Percentiles rank a stretch among this genome's conserved stretches.
Evolutionary conservation across 2,797 vertebrate genomes (phyloP).

Genomic region (Tolypeutes matacus): DNA sequence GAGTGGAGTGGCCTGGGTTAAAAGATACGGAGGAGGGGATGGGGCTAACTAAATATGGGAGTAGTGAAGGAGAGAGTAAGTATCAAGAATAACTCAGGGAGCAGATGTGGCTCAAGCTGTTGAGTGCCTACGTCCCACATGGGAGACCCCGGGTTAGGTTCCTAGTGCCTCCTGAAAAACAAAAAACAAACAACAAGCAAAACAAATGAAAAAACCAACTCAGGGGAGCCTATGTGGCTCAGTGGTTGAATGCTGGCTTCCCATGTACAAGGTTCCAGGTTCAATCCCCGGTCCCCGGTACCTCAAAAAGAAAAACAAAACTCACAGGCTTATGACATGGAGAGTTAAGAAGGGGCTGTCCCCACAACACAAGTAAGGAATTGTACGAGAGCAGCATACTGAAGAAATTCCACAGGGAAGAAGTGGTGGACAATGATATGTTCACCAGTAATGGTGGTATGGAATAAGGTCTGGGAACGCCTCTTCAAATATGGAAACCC

Average conservation of each 20-base stretch:
- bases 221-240: too few relatives aligned
- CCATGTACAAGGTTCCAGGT: too few relatives aligned
- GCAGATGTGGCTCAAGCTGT: too few relatives aligned
- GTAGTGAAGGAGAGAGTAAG: background rate
- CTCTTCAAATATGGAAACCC: background rate
- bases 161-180: too few relatives aligned
- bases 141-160: too few relatives aligned
- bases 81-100: background rate
- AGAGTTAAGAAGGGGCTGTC: too few relatives aligned
- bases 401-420: background rate
- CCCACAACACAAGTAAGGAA: background rate
- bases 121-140: too few relatives aligned
- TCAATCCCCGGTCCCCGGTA: too few relatives aligned
- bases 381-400: background rate
- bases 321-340: background rate
- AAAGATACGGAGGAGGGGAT: background rate
- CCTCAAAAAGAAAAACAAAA: too few relatives aligned
- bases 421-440: rapidly evolving
- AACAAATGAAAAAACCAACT: too few relatives aligned
- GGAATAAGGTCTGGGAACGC: background rate
- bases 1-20: background rate
- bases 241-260: too few relatives aligned
- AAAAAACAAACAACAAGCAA: too few relatives aligned
- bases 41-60: background rate
- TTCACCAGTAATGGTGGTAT: background rate